Base-by-base conservation (phyloP, 1,140 invertebrate species). In the Bombus polaris region DNA sequence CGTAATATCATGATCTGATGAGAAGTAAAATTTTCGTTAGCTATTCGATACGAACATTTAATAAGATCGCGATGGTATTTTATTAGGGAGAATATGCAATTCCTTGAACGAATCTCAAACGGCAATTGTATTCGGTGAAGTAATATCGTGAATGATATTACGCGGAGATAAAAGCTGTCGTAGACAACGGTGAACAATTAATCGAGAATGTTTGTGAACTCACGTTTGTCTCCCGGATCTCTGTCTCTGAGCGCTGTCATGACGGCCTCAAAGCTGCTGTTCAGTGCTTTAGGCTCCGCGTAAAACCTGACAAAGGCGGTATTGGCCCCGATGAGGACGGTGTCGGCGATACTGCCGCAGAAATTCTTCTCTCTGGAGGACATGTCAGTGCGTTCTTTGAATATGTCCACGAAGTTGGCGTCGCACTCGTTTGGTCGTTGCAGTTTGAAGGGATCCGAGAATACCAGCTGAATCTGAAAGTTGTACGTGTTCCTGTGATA, bases 351-450 rank as follows among this genome's bases (percentile, higher is more conserved):
- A 28, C 97, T 97, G 1, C 98, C 97, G 92, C 98, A 98, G 94
- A 97, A 98, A 90, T 97, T 96, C 89, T 96, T 96, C 25, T 96
- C 86, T 81, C 96, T 95, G 66, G 96, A 95, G 68, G 96, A 95
- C 87, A 97, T 94, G 88, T 97, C 96, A 42, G 97, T 97, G 79
- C 95, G 94, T 81, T 96, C 96, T 12, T 96, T 96, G 93, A 98
- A 98, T 71, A 98, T 96, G 93, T 98, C 97, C 66, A 98, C 95
- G 92, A 97, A 98, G 94, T 98, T 98, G 25, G 95, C 96, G n/a
- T 97, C 97, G 90, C 98, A 98, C 89, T 98, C 97, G 93, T 98
- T 98, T 3, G 98, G 97, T 89, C 96, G 96, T 66, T 96, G 96
- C 86, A 98, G 94, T 62, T 95, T 94, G 92, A 98, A 98, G 57